Evolutionary conservation across 2,888 invertebrate genomes (phyloP), one percentile per base, ranked within the genome.

Genomic region (Lycaena phlaeas): DNA sequence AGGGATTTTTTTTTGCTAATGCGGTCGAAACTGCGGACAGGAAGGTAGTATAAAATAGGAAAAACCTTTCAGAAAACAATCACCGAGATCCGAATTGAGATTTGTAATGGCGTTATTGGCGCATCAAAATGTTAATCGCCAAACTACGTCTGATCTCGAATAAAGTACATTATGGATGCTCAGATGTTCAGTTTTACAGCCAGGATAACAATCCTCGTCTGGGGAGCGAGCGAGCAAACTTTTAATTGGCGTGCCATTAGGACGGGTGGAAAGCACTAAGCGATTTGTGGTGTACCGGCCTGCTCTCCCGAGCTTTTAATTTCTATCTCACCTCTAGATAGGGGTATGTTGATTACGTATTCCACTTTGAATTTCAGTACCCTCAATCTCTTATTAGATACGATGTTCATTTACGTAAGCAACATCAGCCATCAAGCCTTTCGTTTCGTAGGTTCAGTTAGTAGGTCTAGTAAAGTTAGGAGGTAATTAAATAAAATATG

Each of bases 241-340:
- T 85, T 85, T 85, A 85, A 85, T 85, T 85, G 85, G 77, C 69
- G 72, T 78, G 84, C 79, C 84, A 85, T 85, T 85, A 85, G 76
- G 68, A 64, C 70, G 73, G 74, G 76, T 68, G 77, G 73, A 61
- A 66, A 71, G 70, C 75, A 74, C 78, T 82, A 82, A 84, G 81
- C 84, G 82, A 78, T 82, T 82, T 82, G 82, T 81, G 84, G 81
- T 82, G 82, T 84, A 78, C 73, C 76, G 73, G 72, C 71, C 76
- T 68, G 71, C 76, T 76, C 62, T 63, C 62, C 50, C 56, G 59
- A 59, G 64, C 59, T 75, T 76, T 77, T 76, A 73, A 75, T 75
- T 76, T 61, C 70, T 66, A 62, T 68, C 72, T 67, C 73, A 74
- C 74, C 77, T 73, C 62, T 59, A 53, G 48, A 53, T 58, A 57